Evolutionary conservation across 2,797 vertebrate species (phyloP).

Genomic region (Clarias fuscus): DNA sequence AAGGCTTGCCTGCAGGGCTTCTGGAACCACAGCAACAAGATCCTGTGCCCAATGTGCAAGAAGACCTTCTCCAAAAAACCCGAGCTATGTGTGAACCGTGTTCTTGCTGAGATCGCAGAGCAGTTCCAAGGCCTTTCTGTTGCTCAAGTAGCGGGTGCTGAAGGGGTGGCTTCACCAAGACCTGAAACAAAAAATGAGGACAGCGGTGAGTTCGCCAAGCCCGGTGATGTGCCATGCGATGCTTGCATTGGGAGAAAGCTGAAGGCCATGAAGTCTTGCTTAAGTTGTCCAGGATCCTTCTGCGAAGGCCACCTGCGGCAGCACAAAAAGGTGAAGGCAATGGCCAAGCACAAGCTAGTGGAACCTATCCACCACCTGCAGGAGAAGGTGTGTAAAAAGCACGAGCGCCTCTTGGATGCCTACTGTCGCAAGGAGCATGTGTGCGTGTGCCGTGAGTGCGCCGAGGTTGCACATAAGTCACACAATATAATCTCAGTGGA

Average conservation of each 20-base stretch:
- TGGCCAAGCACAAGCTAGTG: constrained; percentile 71
- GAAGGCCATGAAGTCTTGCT: constrained; percentile 75
- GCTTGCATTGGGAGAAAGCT: constrained; percentile 79
- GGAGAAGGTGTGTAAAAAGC: constrained; percentile 77
- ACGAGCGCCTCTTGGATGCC: constrained; percentile 73
- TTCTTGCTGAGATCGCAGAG: constrained; percentile 76
- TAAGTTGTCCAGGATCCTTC: constrained; percentile 76
- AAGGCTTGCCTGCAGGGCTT: constrained; percentile 79
- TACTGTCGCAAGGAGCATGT: constrained; percentile 76
- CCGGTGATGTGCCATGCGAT: constrained; percentile 74
- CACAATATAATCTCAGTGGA: constrained; percentile 73
- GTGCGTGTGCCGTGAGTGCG: constrained; percentile 72
- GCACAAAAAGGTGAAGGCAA: constrained; percentile 72
- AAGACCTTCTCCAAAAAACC: constrained; percentile 72
- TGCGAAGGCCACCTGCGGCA: constrained; percentile 74
- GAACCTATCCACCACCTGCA: constrained; percentile 73
- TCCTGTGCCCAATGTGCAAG: constrained; percentile 80
- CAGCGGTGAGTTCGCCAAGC: constrained; percentile 65
- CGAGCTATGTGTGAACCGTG: constrained; percentile 78
- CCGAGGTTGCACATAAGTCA: constrained; percentile 67
- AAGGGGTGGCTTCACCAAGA: constrained; percentile 31
- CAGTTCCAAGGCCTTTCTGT: constrained; percentile 74
- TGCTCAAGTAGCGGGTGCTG: constrained; percentile 18
- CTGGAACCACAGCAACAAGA: constrained; percentile 80
- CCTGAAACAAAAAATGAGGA: not conserved